Evolutionary conservation across 1,140 invertebrate species (phyloP), one percentile per base, ranked within the genome.

Genomic region (Copidosoma floridanum): DNA sequence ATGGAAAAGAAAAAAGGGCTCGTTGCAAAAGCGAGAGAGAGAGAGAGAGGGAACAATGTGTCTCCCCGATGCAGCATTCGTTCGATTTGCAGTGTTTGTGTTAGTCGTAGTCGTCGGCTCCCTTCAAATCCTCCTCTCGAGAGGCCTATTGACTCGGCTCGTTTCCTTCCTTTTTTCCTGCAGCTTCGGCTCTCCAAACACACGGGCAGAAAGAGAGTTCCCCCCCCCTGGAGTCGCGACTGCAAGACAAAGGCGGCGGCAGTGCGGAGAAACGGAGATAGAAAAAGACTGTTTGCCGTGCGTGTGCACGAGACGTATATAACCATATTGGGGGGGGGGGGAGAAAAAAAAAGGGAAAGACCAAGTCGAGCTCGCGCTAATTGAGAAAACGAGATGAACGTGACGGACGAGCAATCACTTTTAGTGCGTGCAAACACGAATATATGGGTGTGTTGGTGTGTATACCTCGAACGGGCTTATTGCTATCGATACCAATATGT

Each of bases 1-100:
- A n/a, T n/a, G n/a, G n/a, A 21, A 43, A 43, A 43, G 20, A 26
- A 24, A 46, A 46, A 38, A 21, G 18, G 20, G n/a, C n/a, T n/a
- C n/a, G n/a, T n/a, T n/a, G n/a, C n/a, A n/a, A n/a, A 53, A 18
- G 18, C 12, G 7, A 53, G 23, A 41, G 23, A 1, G n/a, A 41
- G 14, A 27, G 37, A n/a, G 46, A 41, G 46, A 48, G 55, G 38
- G 16, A 3, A 38, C 10, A 40, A 20, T 20, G 41, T n/a, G n/a
- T n/a, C n/a, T n/a, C n/a, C n/a, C n/a, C n/a, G n/a, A n/a, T n/a
- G n/a, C n/a, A 16, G 11, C 40, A 26, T 54, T 53, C 38, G 57
- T 53, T 47, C 50, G 51, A 54, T 60, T 59, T 46, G 23, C 48
- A 59, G 41, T 59, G 53, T 59, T 53, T 59, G 57, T 38, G n/a